Evolutionary conservation across 2,113 vertebrate genomes (phyloP), one percentile per base, ranked within the genome.

Genomic region (Callaeas wilsoni): DNA sequence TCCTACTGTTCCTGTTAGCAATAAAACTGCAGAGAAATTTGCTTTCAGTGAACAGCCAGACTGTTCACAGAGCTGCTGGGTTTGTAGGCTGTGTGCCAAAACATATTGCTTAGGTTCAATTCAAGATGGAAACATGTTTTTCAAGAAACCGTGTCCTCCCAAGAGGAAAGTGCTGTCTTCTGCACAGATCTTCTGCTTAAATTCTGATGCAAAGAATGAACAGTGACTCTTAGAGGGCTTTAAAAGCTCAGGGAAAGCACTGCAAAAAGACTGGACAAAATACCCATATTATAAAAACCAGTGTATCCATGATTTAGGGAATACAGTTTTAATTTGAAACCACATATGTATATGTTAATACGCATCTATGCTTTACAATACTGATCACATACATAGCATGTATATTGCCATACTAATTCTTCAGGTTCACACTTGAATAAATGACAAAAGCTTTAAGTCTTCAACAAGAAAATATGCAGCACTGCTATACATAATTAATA

Each of bases 381-480:
- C 11, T 13, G 74, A 42, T 71, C 6, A 60, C 10, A 32, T 30
- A 59, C 0, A 0, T 9, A 59, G 21, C 35, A 60, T 0, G 1
- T 9, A 19, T 65, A 49, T 33, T 70, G 29, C 8, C 25, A 90
- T 3, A 67, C 7, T 13, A 70, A 65, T 41, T 65, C 25, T 78
- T 70, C 47, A 85, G 32, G 29, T 41, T 18, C 2, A 44, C 5
- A 20, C 6, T 63, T 64, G 21, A 84, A 44, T 20, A 93, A 76
- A 76, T 35, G 12, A 53, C 14, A 86, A 76, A 80, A 76, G 12
- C 18, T 82, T 18, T 15, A 67, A 33, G 12, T 47, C 6, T 49
- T 68, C 49, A 52, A 60, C 13, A 80, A 47, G 19, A 69, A 92
- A 81, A 79, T 29, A 79, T 9, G 19, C 13, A 80, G 30, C 35